Evolutionary conservation across 1,140 invertebrate genomes (phyloP).

Genomic region (Caenorhabditis remanei): DNA sequence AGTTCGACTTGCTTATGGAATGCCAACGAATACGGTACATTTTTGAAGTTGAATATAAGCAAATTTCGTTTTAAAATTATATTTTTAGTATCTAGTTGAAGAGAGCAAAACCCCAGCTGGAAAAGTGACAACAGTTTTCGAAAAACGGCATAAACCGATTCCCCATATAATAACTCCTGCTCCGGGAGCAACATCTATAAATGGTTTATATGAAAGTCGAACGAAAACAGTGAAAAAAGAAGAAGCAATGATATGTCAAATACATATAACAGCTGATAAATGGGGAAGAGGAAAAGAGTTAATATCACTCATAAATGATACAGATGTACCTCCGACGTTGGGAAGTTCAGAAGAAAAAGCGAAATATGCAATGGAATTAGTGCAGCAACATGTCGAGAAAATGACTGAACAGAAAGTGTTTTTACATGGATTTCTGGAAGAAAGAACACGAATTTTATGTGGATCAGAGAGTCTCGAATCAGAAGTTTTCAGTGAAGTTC

Average conservation of each 20-base stretch:
- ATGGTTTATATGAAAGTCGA: conserved; percentile 28
- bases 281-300: conserved; percentile 25
- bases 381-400: conserved; percentile 23
- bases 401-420: conserved; percentile 36
- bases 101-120: conserved; percentile 19
- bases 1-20: conserved; percentile 14
- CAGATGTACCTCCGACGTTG: neutral
- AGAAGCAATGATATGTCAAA: conserved; percentile 32
- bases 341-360: neutral
- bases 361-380: conserved; percentile 18
- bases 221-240: conserved; percentile 34
- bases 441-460: conserved; percentile 4
- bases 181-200: conserved; percentile 1
- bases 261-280: conserved; percentile 18
- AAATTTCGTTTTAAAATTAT: neutral
- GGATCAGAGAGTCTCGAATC: conserved; percentile 2
- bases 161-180: neutral
- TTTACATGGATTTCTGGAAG: conserved; percentile 6
- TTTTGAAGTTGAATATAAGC: neutral
- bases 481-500: conserved; percentile 16
- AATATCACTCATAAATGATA: conserved; percentile 28
- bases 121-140: neutral
- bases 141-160: neutral
- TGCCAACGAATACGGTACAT: conserved; percentile 19
- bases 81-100: conserved; percentile 19